Evolutionary conservation across 2,888 invertebrate species (phyloP).

Genomic region (Furcula furcula): DNA sequence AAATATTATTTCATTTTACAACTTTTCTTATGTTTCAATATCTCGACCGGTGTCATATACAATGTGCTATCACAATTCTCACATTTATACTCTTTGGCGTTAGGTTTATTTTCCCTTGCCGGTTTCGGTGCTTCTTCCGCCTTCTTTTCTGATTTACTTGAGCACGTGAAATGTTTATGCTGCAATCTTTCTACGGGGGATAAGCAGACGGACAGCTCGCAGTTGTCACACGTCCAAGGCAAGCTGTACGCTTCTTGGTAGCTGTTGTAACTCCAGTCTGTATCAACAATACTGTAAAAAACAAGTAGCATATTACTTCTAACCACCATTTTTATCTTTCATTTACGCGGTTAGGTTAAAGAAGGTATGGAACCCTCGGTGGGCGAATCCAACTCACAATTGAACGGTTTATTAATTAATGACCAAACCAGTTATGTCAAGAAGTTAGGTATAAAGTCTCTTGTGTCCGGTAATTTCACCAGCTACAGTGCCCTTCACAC

Average conservation of each 20-base stretch:
- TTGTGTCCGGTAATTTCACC: no score
- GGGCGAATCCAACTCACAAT: no score
- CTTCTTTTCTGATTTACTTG: slow-evolving; percentile 49
- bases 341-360: no score
- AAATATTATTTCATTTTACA: slow-evolving; percentile 67
- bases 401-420: no score
- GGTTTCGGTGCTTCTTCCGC: slow-evolving; percentile 44
- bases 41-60: slow-evolving; percentile 89
- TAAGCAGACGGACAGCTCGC: slow-evolving; percentile 83
- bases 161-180: slow-evolving; percentile 83
- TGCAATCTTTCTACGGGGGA: slow-evolving; percentile 87
- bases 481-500: no score
- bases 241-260: slow-evolving; percentile 82
- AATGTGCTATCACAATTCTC: slow-evolving; percentile 85
- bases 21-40: slow-evolving; percentile 90
- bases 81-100: slow-evolving; percentile 86
- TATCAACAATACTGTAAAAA: slow-evolving; percentile 81
- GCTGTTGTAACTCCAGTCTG: slow-evolving; percentile 85
- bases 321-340: no score
- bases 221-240: slow-evolving; percentile 88
- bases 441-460: no score
- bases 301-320: no score
- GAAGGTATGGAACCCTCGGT: no score
- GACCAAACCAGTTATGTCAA: no score
- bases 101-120: slow-evolving; percentile 66